A percentile compares a stretch with the other conserved stretches of the same genome.
phyloP scores from a whole-genome alignment of 2,113 vertebrate species.

The Anseranas semipalmata region DNA sequence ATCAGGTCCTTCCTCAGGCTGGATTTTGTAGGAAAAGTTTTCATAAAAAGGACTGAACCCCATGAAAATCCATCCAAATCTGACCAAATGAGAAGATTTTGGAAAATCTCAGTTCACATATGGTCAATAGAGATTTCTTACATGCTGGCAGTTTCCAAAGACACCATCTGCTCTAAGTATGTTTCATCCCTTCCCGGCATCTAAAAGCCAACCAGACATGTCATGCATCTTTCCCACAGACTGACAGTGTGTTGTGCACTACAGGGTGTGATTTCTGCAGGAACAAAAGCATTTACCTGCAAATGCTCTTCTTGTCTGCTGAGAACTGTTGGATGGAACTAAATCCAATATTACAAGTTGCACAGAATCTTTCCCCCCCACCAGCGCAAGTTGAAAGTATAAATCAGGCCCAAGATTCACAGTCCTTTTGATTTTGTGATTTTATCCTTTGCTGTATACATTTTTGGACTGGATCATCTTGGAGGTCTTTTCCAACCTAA shows the following conservation, averaged over 20 bases:
- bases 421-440: not conserved
- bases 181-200: not conserved
- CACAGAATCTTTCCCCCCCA: not conserved
- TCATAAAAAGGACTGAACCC: not conserved
- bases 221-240: not conserved
- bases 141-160: not conserved
- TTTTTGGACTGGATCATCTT: too few relatives aligned
- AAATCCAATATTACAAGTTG: not conserved
- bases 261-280: not conserved
- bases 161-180: slow-evolving; percentile 42
- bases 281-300: not conserved
- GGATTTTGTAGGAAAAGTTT: not conserved
- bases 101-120: not conserved
- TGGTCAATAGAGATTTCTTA: not conserved
- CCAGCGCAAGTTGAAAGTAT: not conserved
- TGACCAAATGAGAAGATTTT: not conserved
- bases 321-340: not conserved
- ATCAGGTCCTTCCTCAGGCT: not conserved
- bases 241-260: not conserved
- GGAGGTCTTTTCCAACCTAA: too few relatives aligned
- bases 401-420: not conserved
- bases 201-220: slow-evolving; percentile 9
- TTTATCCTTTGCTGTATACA: not conserved
- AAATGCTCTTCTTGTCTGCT: not conserved
- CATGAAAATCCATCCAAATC: not conserved